Evolutionary conservation across 2,113 vertebrate species (phyloP).

Genomic region (Clupea harengus): DNA sequence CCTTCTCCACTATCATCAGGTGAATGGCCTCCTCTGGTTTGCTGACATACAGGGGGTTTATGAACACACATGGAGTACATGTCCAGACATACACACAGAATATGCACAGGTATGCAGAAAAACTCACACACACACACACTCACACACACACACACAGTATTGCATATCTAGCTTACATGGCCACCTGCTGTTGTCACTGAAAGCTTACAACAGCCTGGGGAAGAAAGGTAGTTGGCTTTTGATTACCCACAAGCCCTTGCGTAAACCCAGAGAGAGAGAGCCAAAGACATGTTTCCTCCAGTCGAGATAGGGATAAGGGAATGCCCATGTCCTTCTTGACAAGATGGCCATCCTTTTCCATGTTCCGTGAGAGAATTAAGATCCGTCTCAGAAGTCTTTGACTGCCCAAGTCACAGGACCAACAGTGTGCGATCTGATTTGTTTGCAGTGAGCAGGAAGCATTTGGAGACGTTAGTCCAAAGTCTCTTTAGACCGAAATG

Average conservation of each 20-base stretch:
- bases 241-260: neutral
- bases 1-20: slow-evolving; percentile 31
- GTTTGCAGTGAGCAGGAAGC: neutral
- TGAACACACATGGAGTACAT: neutral
- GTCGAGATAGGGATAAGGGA: neutral
- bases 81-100: neutral
- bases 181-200: neutral
- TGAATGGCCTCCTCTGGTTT: slow-evolving; percentile 49
- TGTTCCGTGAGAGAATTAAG: neutral
- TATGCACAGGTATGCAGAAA: neutral
- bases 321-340: neutral
- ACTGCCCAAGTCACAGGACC: neutral
- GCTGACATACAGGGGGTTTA: slow-evolving; percentile 35
- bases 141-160: neutral
- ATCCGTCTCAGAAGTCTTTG: neutral
- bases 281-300: neutral
- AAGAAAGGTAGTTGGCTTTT: neutral
- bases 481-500: neutral
- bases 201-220: neutral
- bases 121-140: neutral
- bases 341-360: neutral
- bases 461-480: neutral
- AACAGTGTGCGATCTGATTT: neutral
- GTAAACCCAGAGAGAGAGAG: neutral
- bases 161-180: too few relatives aligned